phyloP scores from a whole-genome alignment of 2,113 vertebrate genomes.

The Amblyornis subalaris region DNA sequence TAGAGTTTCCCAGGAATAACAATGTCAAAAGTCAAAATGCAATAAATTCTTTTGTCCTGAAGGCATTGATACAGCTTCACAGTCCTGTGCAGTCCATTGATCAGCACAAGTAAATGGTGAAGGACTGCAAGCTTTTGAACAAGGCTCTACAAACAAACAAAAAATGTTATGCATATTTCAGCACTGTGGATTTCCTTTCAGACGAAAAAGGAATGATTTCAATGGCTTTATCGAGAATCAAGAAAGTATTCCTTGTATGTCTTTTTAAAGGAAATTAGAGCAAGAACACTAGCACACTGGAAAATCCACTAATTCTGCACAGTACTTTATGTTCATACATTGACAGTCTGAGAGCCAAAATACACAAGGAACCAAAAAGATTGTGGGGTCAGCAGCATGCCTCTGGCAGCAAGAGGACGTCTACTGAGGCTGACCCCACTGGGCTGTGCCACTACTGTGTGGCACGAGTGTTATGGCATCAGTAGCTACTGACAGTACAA shows the following conservation, averaged over 20 bases:
- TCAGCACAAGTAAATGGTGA: background rate
- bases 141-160: background rate
- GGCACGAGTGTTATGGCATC: rapidly evolving
- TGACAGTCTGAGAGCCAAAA: background rate
- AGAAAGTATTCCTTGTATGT: background rate
- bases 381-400: background rate
- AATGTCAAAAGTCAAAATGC: background rate
- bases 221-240: background rate
- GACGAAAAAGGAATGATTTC: background rate
- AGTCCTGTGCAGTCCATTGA: background rate
- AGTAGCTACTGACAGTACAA: background rate
- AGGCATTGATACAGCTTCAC: background rate
- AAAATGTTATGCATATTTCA: background rate
- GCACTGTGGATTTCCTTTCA: background rate
- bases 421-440: background rate
- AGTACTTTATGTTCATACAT: background rate
- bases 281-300: background rate
- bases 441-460: background rate
- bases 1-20: background rate
- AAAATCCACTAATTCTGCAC: background rate
- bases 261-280: background rate
- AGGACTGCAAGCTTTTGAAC: background rate
- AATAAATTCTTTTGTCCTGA: background rate
- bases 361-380: background rate
- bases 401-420: background rate